Evolutionary conservation across 2,797 vertebrate species (phyloP).

Genomic region (Pogoniulus pusillus): DNA sequence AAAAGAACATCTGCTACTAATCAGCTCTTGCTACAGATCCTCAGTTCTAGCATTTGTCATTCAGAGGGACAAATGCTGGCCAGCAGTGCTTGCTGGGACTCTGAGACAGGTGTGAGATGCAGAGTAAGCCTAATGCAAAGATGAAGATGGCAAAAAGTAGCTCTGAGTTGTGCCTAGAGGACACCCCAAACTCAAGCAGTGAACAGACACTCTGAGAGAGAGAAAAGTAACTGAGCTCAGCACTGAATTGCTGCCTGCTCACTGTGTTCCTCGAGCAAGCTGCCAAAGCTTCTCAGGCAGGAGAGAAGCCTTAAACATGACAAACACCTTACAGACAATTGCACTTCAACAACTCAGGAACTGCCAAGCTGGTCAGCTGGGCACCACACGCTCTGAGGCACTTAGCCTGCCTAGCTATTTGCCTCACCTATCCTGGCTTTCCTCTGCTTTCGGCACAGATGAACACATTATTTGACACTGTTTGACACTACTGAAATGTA

Average conservation of each 20-base stretch:
- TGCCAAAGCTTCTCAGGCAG: neutral
- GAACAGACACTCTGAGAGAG: neutral
- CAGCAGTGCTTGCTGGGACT: neutral
- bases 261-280: neutral
- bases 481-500: neutral
- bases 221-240: neutral
- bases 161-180: neutral
- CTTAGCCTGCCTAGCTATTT: neutral
- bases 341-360: neutral
- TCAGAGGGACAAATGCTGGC: neutral
- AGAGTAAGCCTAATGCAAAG: neutral
- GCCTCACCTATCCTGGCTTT: neutral
- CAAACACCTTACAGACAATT: neutral
- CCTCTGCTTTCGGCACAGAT: neutral
- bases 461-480: neutral
- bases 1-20: conserved; percentile 4
- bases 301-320: neutral
- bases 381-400: neutral
- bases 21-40: neutral
- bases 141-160: neutral
- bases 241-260: neutral
- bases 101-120: neutral
- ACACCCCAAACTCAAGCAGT: neutral
- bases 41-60: neutral
- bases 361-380: neutral